Evolutionary conservation across 2,888 invertebrate genomes (phyloP).

Genomic region (Apomyelois bistriatella): DNA sequence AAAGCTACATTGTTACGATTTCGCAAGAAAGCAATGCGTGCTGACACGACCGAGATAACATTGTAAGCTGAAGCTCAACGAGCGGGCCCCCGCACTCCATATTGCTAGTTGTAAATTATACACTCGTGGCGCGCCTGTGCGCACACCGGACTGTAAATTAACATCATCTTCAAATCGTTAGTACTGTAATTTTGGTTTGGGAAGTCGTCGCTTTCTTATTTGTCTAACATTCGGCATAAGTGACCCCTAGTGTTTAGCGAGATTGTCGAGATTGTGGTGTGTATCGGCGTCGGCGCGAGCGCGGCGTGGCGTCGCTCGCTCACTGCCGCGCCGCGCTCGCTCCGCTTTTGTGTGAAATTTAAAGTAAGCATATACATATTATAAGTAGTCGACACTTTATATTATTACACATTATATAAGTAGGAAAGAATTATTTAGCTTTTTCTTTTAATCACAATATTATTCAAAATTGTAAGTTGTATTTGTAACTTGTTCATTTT

Average conservation of each 20-base stretch:
- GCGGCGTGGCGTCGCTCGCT: constrained; percentile 21
- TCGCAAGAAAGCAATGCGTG: constrained; percentile 57
- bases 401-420: constrained; percentile 79
- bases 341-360: constrained; percentile 73
- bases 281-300: constrained; percentile 45
- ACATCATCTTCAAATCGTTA: constrained; percentile 55
- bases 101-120: constrained; percentile 38
- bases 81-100: constrained; percentile 29
- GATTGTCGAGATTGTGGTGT: constrained; percentile 61
- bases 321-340: constrained; percentile 27
- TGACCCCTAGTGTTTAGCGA: constrained; percentile 59
- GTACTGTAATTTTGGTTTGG: constrained; percentile 65
- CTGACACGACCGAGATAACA: constrained; percentile 59
- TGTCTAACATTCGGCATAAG: constrained; percentile 67
- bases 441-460: constrained; percentile 77
- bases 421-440: constrained; percentile 79
- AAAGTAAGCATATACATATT: constrained; percentile 73
- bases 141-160: constrained; percentile 32
- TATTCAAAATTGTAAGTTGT: constrained; percentile 79
- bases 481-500: constrained; percentile 73
- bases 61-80: constrained; percentile 59
- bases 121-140: no score
- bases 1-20: constrained; percentile 75
- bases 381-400: constrained; percentile 80
- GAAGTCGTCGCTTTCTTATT: constrained; percentile 64